Evolutionary conservation across 2,888 invertebrate species (phyloP), one percentile per base, ranked within the genome.

Genomic region (Lepeophtheirus nordmannii): DNA sequence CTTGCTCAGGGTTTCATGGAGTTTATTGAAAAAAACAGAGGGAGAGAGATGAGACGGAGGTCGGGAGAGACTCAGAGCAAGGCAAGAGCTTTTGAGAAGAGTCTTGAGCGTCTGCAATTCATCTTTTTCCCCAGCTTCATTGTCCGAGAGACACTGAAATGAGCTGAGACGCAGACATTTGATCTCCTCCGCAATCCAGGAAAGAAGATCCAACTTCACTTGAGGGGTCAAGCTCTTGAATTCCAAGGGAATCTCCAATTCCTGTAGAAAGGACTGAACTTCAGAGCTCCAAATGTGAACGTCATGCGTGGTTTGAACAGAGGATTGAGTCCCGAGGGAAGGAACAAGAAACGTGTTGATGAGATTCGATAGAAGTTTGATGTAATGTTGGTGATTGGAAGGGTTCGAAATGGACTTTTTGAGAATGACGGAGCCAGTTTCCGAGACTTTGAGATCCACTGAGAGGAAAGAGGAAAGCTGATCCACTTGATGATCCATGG

Each of bases 331-430:
- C 2, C 17, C 17, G 5, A 46, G 14, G 5, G 53, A n/a, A 17
- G 53, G 53, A 17, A 46, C 14, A 46, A 46, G 14, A 17, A 5
- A 46, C 5, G 53, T n/a, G 5, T 46, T 17, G 53, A 46, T 46
- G 53, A 46, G 53, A 14, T 17, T n/a, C 17, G 53, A 46, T 8
- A 17, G 5, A 2, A 46, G 53, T 46, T 46, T 46, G 53, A 46
- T 46, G 53, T 46, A 46, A 17, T 46, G 53, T 17, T 46, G 53
- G 53, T 46, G 53, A 17, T 46, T 46, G 53, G 53, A 46, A 17
- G 53, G 8, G 8, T 46, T 46, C n/a, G n/a, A n/a, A 14, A 46
- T 14, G 2, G 53, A 46, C 17, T 46, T 46, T 17, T 46, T 46
- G 8, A 46, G 53, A 46, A 46, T 17, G 14, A 17, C 53, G 8